Evolutionary conservation across 2,797 vertebrate genomes (phyloP).

Genomic region (Enteromius argenteus): DNA sequence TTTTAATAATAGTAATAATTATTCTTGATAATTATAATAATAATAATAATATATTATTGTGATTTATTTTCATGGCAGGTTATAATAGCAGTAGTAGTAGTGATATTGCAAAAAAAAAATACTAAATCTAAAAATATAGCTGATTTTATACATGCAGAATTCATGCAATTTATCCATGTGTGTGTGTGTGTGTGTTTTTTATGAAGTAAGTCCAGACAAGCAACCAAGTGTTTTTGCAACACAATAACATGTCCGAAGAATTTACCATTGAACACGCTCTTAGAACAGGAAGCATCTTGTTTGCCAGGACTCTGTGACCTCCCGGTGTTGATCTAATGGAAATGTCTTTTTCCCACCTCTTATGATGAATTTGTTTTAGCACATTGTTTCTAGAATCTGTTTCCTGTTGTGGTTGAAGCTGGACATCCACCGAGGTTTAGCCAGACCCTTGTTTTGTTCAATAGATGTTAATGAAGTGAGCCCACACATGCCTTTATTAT

Average conservation of each 20-base stretch:
- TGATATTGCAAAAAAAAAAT: not conserved
- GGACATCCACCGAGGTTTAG: slow-evolving; percentile 61
- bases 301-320: slow-evolving; percentile 24
- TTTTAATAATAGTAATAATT: no score
- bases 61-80: not conserved
- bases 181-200: not conserved
- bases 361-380: slow-evolving; percentile 54
- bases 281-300: slow-evolving; percentile 33
- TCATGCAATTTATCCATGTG: not conserved
- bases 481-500: slow-evolving; percentile 70
- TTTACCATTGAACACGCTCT: not conserved
- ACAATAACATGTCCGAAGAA: not conserved
- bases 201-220: not conserved
- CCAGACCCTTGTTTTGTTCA: slow-evolving; percentile 59
- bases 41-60: no score
- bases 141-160: not conserved
- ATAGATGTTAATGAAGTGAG: slow-evolving; percentile 69
- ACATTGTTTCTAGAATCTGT: slow-evolving; percentile 71
- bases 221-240: not conserved
- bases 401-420: slow-evolving; percentile 73
- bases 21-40: no score
- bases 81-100: no score
- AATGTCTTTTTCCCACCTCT: slow-evolving; percentile 40
- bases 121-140: not conserved
- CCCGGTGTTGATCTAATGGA: slow-evolving; percentile 48